Base-by-base conservation (phyloP, 1,140 invertebrate genomes). In the Pseudomyrmex dendroicus region DNA sequence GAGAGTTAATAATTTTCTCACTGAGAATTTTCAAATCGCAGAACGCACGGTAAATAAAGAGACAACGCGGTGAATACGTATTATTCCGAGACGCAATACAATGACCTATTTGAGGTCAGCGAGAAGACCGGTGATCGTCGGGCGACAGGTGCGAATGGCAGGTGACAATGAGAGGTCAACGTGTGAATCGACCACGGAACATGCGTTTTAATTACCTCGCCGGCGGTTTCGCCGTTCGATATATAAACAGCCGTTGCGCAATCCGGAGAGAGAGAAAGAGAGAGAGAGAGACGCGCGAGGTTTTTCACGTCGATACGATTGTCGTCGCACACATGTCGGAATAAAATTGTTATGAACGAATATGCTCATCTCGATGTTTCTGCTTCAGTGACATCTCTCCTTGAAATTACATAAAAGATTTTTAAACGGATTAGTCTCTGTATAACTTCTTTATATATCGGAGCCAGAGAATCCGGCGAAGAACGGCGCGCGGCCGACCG, bases 141-240 rank as follows among this genome's bases (percentile, higher is more conserved):
- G 22, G 13, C 22, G 70, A 74, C 78, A 82, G 78, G 57, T 82
- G 78, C 57, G 15, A 76, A 56, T 73, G 68, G 48, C 68, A 82
- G 72, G 78, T 82, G 78, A 82, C 72, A 74, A 82, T 64, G 57
- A 46, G 57, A 35, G 59, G 78, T 48, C 46, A 48, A 82, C 56
- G 44, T 59, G 64, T 20, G 56, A 73, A 20, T 80, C 52, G 35
- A 48, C 35, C 22, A 10, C 46, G 70, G 44, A 73, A 82, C 70
- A 1, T 52, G 72, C 17, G 59, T 15, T 82, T 63, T 64, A 82
- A 82, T 82, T 82, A 76, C 59, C 46, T 35, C 17, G 20, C 17
- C 22, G n/a, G 8, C 44, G 48, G n/a, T 80, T 80, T 80, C 0
- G 35, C 76, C 54, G 76, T 61, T 3, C 56, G 54, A 70, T 59